Conservation (phyloP, 2,113 vertebrate genomes). For the Callipepla californica region DNA sequence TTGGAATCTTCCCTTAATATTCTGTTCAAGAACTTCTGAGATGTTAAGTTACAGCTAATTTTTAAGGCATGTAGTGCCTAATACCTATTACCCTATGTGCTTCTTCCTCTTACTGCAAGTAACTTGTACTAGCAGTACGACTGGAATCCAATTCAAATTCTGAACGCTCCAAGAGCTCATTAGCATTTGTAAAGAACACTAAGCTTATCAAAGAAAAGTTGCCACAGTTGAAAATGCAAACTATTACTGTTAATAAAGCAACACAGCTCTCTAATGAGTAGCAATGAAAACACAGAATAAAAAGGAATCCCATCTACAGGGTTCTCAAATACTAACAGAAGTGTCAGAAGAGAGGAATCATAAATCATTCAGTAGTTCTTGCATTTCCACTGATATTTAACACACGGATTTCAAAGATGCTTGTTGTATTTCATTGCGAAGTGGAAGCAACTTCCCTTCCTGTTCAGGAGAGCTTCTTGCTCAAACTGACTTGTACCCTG, state of each 20-base stretch:
- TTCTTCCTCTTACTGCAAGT: neutral
- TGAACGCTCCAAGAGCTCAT: neutral
- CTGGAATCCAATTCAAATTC: neutral
- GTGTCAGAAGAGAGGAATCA: neutral
- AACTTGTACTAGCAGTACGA: neutral
- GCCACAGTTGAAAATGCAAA: neutral
- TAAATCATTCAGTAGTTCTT: neutral
- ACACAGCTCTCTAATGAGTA: neutral
- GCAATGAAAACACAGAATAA: neutral
- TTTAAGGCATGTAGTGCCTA: neutral
- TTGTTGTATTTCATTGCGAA: neutral
- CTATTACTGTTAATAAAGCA: neutral
- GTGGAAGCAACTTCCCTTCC: neutral
- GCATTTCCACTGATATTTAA: neutral
- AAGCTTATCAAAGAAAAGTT: neutral
- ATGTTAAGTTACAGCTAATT: neutral
- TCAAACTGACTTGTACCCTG: no score
- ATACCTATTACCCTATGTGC: neutral
- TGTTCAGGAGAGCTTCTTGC: neutral
- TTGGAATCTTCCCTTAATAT: neutral
- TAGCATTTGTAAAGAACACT: neutral
- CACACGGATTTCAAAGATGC: no score
- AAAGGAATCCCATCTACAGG: neutral
- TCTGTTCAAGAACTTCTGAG: no score
- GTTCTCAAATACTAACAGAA: neutral